Evolutionary conservation across 2,888 invertebrate species (phyloP).

Genomic region (Axea sp.): DNA sequence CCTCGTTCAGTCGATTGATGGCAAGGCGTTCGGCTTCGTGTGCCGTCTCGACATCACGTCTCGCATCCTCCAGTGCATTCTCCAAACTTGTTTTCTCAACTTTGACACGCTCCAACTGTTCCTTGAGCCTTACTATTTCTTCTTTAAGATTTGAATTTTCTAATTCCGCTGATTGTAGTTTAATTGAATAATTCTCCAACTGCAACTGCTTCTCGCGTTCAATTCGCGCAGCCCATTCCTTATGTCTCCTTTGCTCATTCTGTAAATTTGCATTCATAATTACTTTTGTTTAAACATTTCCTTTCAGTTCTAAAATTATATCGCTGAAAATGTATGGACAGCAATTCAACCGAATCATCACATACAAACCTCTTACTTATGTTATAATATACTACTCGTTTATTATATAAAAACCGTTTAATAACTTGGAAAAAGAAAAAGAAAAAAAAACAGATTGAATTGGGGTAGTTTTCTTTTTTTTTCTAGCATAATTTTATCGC

Average conservation of each 20-base stretch:
- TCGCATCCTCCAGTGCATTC: conserved; percentile 81
- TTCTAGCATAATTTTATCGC: too few relatives aligned
- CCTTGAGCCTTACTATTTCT: conserved; percentile 84
- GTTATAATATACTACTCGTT: too few relatives aligned
- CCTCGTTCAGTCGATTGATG: conserved; percentile 78
- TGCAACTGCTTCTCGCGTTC: conserved; percentile 89
- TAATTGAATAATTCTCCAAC: conserved; percentile 48
- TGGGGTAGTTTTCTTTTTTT: too few relatives aligned
- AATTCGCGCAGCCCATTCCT: conserved; percentile 89
- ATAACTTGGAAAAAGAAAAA: too few relatives aligned
- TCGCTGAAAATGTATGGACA: too few relatives aligned
- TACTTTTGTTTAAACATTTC: too few relatives aligned
- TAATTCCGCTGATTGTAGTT: conserved; percentile 85
- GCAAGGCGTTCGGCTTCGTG: conserved; percentile 82
- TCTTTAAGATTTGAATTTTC: conserved; percentile 84
- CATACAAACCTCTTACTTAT: too few relatives aligned
- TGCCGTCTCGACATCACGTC: conserved; percentile 80
- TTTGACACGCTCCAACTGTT: conserved; percentile 83
- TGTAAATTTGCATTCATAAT: conserved; percentile 71
- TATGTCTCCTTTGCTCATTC: conserved; percentile 92
- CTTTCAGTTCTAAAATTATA: too few relatives aligned
- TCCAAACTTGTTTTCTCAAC: conserved; percentile 81
- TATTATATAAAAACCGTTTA: too few relatives aligned
- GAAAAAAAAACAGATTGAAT: too few relatives aligned
- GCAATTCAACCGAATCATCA: too few relatives aligned